Base-by-base conservation (phyloP, 2,113 vertebrate species). In the Meles meles region DNA sequence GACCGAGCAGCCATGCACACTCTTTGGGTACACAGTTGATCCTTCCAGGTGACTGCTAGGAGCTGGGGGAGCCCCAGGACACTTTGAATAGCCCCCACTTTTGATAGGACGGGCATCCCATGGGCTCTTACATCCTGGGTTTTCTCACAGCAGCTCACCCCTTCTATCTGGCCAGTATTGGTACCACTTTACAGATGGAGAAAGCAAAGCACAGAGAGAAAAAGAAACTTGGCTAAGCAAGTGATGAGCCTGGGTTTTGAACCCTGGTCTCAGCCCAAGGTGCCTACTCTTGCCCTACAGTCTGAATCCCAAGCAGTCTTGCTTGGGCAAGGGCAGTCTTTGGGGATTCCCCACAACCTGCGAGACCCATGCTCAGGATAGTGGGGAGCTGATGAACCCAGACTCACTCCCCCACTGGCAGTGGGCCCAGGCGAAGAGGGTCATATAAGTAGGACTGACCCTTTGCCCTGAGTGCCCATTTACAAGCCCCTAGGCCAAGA, bases 361-460 rank as follows among this genome's bases (percentile, higher is more conserved):
- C 18, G 34, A 74, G 81, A n/a, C 18, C 44, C 44, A 47, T 44
- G 27, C 77, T 57, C 59, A n/a, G 61, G 59, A 69, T 5, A n/a
- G 44, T 1, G 34, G 29, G 21, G 23, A 3, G 3, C 2, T 3
- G 13, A 47, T 3, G 21, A 55, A 34, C n/a, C 34, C 0, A 55
- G n/a, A 7, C 55, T 80, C 21, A 37, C 34, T 27, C 17, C 14
- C 34, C 44, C 13, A 39, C 84, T 11, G 44, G 37, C 17, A n/a
- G 34, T 14, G 20, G 71, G n/a, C 15, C 55, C 47, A n/a, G 31
- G 44, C 12, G 17, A 17, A 34, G 81, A 74, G n/a, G 34, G 14
- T 13, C 14, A 1, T 69, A 23, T 11, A 29, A 63, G 44, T 31
- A 3, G 15, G 61, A 31, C 25, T 8, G 14, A 20, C 25, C 31